phyloP scores from a whole-genome alignment of 2,113 vertebrate genomes.

The Chamaetylas fuelleborni region DNA sequence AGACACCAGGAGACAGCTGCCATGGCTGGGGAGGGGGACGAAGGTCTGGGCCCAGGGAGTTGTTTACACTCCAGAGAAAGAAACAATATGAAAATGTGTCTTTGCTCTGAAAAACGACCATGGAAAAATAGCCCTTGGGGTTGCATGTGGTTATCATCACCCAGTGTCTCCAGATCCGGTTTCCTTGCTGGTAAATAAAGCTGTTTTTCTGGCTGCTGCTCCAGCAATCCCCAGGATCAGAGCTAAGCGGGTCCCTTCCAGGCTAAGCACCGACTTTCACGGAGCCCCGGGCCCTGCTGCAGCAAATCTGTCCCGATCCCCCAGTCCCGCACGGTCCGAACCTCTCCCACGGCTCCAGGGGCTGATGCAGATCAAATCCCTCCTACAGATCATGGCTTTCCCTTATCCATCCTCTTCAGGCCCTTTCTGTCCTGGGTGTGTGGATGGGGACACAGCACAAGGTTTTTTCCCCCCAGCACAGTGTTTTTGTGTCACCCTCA shows the following conservation, averaged over 20 bases:
- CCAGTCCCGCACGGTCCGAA: background rate
- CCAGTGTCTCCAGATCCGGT: background rate
- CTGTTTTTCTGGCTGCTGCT: background rate
- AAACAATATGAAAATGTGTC: background rate
- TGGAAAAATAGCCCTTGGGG: background rate
- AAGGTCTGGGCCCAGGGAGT: background rate
- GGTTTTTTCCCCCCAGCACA: background rate
- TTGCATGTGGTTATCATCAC: constrained; percentile 15
- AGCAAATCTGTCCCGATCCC: background rate
- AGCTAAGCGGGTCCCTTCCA: background rate
- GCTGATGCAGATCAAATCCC: background rate
- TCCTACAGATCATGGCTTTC: background rate
- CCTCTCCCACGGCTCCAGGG: background rate
- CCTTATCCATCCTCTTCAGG: background rate
- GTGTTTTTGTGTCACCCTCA: background rate
- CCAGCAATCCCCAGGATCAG: background rate
- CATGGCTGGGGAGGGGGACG: rapidly evolving
- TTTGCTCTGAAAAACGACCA: background rate
- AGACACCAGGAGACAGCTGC: background rate
- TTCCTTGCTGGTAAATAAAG: background rate
- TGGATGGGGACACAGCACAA: background rate
- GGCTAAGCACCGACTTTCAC: background rate
- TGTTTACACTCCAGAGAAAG: background rate
- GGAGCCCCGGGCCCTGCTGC: rapidly evolving
- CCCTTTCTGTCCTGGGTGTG: background rate